Base-by-base conservation (phyloP, 1,140 invertebrate species). In the Argopecten irradians region DNA sequence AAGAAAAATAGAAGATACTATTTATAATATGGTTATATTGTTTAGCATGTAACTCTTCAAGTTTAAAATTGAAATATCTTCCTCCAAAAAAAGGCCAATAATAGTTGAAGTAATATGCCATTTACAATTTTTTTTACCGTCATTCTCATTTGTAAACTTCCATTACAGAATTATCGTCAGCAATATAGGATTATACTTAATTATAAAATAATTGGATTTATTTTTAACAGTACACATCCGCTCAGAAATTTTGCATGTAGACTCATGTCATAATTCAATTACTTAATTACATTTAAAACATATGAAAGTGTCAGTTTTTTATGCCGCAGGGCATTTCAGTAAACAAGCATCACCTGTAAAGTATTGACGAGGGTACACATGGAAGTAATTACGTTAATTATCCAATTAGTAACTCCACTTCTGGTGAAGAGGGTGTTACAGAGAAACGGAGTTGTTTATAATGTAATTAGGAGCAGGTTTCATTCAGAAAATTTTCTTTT, bases 401-500 rank as follows among this genome's bases (percentile, higher is more conserved):
- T 5, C 22, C 55, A 71, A 71, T 71, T 71, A 71, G n/a, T 28
- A 71, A 71, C 28, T 71, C 55, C 55, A 71, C 28, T 28, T 71
- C 55, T 71, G n/a, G 55, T 71, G 55, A 71, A 71, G 55, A 28
- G 55, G 55, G 13, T 28, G 28, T 71, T 71, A 71, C 28, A 11
- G 55, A 71, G 13, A 28, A n/a, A n/a, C 1, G 13, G 55, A 71
- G 55, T 71, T n/a, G 16, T 71, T 71, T 71, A 16, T 71, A 71
- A 71, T 71, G n/a, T 71, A 71, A 71, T 71, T 28, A 71, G n/a
- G 55, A 71, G 55, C 55, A 71, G 55, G n/a, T 71, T 71, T 71
- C 55, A 71, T 71, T 71, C 55, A 71, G 55, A 71, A 28, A 71
- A 5, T 71, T 71, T 71, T 55, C 43, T 71, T 71, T 71, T 71